Conservation (phyloP, 1,140 invertebrate genomes). For the Platyscapa corneri region DNA sequence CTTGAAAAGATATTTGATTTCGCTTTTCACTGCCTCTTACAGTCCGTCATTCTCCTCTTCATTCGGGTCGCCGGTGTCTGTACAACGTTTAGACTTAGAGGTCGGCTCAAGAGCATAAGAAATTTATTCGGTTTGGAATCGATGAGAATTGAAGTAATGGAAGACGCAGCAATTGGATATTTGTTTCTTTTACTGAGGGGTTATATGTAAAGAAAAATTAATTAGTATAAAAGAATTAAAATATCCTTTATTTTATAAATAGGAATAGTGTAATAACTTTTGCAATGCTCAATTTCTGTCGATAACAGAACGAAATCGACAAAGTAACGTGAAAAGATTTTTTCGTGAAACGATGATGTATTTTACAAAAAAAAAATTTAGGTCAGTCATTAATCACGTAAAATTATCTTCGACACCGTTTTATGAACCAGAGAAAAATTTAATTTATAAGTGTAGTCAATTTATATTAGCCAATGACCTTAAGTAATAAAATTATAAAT, state of each 20-base stretch:
- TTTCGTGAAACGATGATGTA: neutral
- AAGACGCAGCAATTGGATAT: neutral
- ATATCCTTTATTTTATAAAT: neutral
- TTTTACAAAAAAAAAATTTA: neutral
- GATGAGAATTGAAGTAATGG: conserved; percentile 13
- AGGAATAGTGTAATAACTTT: too few relatives aligned
- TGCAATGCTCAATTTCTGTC: neutral
- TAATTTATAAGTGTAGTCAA: neutral
- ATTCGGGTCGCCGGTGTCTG: neutral
- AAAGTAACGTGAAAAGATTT: neutral
- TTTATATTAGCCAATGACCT: neutral
- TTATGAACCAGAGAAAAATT: neutral
- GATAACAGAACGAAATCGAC: neutral
- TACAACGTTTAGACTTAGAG: neutral
- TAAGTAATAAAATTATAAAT: neutral
- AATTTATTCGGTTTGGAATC: neutral
- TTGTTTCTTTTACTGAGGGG: neutral
- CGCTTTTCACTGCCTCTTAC: conserved; percentile 23
- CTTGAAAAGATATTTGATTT: conserved; percentile 51
- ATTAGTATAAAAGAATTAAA: neutral
- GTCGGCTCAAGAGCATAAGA: neutral
- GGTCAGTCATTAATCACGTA: neutral
- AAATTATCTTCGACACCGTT: neutral
- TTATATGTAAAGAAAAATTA: neutral
- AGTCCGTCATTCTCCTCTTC: conserved; percentile 1